Conservation (phyloP, 2,113 vertebrate species). For the Phaethornis superciliosus region DNA sequence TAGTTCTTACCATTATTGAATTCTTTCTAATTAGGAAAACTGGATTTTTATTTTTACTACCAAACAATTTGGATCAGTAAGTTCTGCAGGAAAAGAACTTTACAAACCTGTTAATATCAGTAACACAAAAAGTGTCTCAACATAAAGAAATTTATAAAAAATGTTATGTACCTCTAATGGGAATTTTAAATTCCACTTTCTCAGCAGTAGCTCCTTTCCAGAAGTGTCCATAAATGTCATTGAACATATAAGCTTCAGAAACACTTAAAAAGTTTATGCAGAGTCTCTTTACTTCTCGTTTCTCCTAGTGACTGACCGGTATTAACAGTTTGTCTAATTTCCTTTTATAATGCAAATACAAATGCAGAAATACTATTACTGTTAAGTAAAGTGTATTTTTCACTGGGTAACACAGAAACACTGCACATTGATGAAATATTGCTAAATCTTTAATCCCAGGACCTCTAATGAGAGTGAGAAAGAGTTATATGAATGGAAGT, state of each 20-base stretch:
- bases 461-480: conserved; percentile 7
- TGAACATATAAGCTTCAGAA: neutral
- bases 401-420: neutral
- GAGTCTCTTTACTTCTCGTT: neutral
- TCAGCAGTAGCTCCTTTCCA: neutral
- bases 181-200: neutral
- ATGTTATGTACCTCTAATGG: neutral
- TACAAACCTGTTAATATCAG: neutral
- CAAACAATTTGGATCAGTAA: neutral
- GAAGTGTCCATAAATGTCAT: neutral
- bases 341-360: neutral
- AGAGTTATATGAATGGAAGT: neutral
- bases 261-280: neutral
- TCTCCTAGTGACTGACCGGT: neutral
- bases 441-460: neutral
- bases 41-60: neutral
- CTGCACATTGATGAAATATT: neutral
- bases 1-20: neutral
- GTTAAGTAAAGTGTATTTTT: neutral
- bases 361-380: neutral
- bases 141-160: neutral
- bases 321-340: neutral
- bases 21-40: neutral
- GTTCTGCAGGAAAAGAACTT: neutral
- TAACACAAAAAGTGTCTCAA: neutral